These are phyloP conservation scores for Boloria selene DNA, from an alignment of 2,888 invertebrate species.

Conservation along the genomic window DNA sequence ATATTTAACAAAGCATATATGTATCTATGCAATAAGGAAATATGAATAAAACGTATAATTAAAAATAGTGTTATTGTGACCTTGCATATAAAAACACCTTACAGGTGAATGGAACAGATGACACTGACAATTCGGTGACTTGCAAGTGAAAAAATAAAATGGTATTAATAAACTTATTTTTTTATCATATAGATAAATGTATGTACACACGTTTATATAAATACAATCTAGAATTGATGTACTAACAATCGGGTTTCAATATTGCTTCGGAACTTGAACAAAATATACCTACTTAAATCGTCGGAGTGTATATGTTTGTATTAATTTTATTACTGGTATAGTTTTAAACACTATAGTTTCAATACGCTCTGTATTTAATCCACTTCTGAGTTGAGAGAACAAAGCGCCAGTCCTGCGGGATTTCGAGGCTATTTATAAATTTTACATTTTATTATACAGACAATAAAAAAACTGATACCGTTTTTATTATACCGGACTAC, in stretches of 20 bases:
- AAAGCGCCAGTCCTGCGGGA: conserved; percentile 20
- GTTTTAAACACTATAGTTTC: no score
- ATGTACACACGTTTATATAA: no score
- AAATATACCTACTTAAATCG: no score
- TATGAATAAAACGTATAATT: background rate
- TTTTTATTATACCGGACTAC: no score
- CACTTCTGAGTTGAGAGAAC: conserved; percentile 1
- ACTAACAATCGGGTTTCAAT: no score
- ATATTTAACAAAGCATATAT: background rate
- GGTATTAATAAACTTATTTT: background rate
- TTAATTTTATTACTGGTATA: no score
- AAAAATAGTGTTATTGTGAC: background rate
- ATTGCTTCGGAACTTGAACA: no score
- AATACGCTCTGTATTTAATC: no score
- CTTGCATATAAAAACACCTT: conserved; percentile 11
- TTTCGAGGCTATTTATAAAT: conserved; percentile 8
- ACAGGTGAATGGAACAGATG: background rate
- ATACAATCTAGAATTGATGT: no score
- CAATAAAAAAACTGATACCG: no score
- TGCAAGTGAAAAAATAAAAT: background rate
- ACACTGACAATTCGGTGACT: conserved; percentile 4
- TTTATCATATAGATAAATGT: no score
- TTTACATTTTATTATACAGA: background rate
- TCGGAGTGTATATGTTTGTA: no score
- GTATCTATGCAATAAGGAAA: background rate